Conservation (phyloP, 2,113 vertebrate species). For the Nipponia nippon region DNA sequence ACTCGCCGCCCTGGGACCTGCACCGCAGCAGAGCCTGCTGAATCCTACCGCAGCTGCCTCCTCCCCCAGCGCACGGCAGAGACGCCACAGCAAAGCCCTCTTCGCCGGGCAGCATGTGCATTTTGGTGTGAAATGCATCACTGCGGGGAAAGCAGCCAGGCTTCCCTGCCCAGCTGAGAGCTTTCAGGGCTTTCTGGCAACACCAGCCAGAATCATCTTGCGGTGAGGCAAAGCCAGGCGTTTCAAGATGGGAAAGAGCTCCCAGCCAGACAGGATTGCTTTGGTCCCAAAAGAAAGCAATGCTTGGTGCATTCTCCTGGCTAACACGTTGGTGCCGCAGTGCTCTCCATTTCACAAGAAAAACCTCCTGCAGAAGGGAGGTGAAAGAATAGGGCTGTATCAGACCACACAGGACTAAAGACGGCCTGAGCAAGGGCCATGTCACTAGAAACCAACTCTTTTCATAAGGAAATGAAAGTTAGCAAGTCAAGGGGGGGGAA, state of each 20-base stretch:
- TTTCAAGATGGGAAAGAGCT: background rate
- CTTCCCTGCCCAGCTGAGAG: background rate
- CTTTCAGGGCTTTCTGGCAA: background rate
- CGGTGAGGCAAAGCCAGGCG: background rate
- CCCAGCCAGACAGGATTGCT: background rate
- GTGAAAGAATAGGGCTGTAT: background rate
- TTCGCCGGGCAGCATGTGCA: fast-evolving
- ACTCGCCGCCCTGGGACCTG: fast-evolving
- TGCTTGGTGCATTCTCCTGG: background rate
- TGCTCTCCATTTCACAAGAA: fast-evolving
- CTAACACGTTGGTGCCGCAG: fast-evolving
- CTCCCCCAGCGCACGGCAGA: background rate
- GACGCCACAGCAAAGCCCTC: background rate
- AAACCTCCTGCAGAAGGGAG: background rate
- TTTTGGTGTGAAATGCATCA: background rate
- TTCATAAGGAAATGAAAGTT: background rate
- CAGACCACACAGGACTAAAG: background rate
- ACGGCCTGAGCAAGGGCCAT: fast-evolving
- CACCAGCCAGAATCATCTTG: background rate
- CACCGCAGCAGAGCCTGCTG: too few species aligned
- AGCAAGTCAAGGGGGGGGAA: background rate
- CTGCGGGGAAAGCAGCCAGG: background rate
- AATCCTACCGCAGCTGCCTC: fast-evolving
- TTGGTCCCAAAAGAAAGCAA: background rate
- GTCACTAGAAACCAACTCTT: background rate